Evolutionary conservation across 2,888 invertebrate species (phyloP).

Genomic region (Acleris emargana): DNA sequence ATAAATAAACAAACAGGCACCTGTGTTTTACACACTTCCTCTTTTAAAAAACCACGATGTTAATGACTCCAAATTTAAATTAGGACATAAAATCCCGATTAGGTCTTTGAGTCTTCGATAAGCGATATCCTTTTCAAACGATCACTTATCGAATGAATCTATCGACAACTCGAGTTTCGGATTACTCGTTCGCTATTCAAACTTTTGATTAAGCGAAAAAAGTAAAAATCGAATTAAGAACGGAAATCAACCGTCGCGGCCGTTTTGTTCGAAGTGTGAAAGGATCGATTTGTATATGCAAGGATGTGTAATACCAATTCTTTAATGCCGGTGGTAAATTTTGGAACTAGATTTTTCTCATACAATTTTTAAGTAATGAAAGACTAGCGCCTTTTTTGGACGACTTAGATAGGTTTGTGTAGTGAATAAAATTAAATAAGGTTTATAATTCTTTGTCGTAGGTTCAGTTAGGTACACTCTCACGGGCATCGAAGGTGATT

Average conservation of each 20-base stretch:
- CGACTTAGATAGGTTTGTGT: constrained; percentile 5
- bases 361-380: constrained; percentile 3
- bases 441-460: constrained; percentile 10
- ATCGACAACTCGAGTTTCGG: constrained; percentile 76
- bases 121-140: constrained; percentile 78
- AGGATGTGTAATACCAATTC: constrained; percentile 13
- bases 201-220: constrained; percentile 49
- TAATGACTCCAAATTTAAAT: constrained; percentile 11
- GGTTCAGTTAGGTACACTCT: constrained; percentile 13
- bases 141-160: constrained; percentile 82
- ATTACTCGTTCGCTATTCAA: constrained; percentile 65
- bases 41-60: neutral
- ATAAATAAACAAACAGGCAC: no score
- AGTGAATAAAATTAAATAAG: constrained; percentile 16
- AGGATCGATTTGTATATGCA: constrained; percentile 75
- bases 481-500: constrained; percentile 34
- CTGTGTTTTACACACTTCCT: no score
- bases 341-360: constrained; percentile 14
- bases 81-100: constrained; percentile 54
- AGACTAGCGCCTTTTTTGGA: constrained; percentile 16
- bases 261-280: constrained; percentile 80
- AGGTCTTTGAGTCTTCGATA: constrained; percentile 73
- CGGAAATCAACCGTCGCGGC: constrained; percentile 81
- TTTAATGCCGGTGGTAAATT: constrained; percentile 9
- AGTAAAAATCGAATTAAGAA: constrained; percentile 78